Conservation (phyloP, 2,888 invertebrate species). For the Mythimna loreyi region DNA sequence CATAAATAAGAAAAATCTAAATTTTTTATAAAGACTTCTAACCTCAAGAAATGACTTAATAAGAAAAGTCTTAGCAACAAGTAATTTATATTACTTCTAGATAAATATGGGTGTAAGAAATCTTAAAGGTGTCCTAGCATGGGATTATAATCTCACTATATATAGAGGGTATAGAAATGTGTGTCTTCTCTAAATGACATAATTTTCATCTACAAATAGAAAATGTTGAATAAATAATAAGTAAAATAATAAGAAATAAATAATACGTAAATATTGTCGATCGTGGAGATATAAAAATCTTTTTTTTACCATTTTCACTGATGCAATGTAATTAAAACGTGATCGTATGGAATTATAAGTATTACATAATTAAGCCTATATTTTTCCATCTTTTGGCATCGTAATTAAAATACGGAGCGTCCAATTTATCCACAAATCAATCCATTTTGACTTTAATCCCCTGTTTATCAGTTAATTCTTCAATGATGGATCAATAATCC, state of each 20-base stretch:
- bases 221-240: too few relatives aligned
- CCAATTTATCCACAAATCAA: slow-evolving; percentile 24
- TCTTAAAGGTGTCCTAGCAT: too few relatives aligned
- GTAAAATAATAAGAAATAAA: too few relatives aligned
- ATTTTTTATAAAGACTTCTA: too few relatives aligned
- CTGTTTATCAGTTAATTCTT: slow-evolving; percentile 50
- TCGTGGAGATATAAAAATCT: slow-evolving; percentile 5
- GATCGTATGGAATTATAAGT: slow-evolving; percentile 19
- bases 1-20: too few relatives aligned
- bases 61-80: too few relatives aligned
- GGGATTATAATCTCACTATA: not conserved
- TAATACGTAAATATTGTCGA: too few relatives aligned
- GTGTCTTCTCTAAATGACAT: too few relatives aligned
- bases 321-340: slow-evolving; percentile 19
- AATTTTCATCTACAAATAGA: not conserved
- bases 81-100: too few relatives aligned
- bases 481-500: slow-evolving; percentile 42
- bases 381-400: slow-evolving; percentile 16
- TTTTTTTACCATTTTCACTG: slow-evolving; percentile 10
- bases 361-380: slow-evolving; percentile 17
- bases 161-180: not conserved
- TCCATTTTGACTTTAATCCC: slow-evolving; percentile 38
- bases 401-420: slow-evolving; percentile 1
- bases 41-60: too few relatives aligned
- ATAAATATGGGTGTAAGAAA: too few relatives aligned